Evolutionary conservation across 2,888 invertebrate species (phyloP), one percentile per base, ranked within the genome.

Genomic region (Clusia tigrina): DNA sequence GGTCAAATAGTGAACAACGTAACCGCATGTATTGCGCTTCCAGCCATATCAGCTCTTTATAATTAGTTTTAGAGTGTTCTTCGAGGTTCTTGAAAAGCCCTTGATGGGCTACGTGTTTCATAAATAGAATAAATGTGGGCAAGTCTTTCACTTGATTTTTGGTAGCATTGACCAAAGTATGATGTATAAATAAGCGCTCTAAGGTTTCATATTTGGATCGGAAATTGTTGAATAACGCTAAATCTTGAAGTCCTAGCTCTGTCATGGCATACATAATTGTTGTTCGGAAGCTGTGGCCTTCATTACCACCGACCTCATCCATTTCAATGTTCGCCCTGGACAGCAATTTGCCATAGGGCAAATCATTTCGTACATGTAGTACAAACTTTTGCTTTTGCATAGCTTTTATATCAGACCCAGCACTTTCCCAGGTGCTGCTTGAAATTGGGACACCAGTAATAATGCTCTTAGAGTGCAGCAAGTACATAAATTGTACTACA

Each of bases 1-100:
- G 70, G 60, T 83, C 76, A 58, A 83, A 79, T 52, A 83, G 74
- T 0, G 83, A 82, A 58, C 83, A 83, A 2, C 83, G 80, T 24
- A 83, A 72, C 0, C 83, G 81, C 71, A 82, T 80, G 46, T 81
- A 83, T 54, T 83, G 83, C 1, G 76, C 69, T 61, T 83, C 83
- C 25, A 82, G 67, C 83, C 83, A 83, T 1, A 83, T 62, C 17
- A 74, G 73, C 0, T 76, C 77, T 61, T 83, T 83, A 66, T 83
- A 83, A 57, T 74, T 76, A 2, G 62, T 69, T 26, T 78, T 79
- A 2, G 81, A 80, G n/a, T 78, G 74, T 23, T 81, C 78, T 1
- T 73, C 66, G 1, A 83, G 64, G 2, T 70, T 74, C 1, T 82
- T 82, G 24, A 82, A 81, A 0, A 81, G 67, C 0, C 83, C 82